Base-by-base conservation (phyloP, 2,888 invertebrate genomes). In the Petrolisthes manimaculis region DNA sequence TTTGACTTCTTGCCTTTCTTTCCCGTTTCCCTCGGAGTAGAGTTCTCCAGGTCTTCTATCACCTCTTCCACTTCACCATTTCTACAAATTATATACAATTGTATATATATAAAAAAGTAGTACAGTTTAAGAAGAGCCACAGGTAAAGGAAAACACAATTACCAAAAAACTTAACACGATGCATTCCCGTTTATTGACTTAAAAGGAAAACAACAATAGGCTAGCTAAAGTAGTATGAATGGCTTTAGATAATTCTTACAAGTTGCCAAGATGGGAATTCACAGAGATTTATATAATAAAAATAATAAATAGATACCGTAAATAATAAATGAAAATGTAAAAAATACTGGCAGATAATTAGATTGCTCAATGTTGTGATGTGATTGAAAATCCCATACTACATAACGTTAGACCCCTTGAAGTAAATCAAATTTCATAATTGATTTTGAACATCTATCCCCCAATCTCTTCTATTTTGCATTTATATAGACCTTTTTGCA, bases 1-100 rank as follows among this genome's bases (percentile, higher is more conserved):
- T 93, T 93, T 91, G 93, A 93, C 91, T 93, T 93, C 91, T 92
- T 93, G 86, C 92, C 93, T 90, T 93, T 93, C 90, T 92, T 92
- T 8, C 82, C 82, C 4, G 77, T 5, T 5, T 84, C 84, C 74
- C 80, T 80, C 8, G 75, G 56, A n/a, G 74, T 21, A n/a, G 75
- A 21, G 37, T 79, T 80, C n/a, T 79, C 88, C 74, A 61, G 84
- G 18, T 84, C 88, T 12, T 88, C 61, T 80, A 84, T 78, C 78
- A 86, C 8, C 56, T 82, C 86, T 12, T 86, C 86, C 24, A 88
- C 37, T 12, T 88, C 88, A 54, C 88, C 88, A 83, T 88, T 88
- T 56, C 88, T 88, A 81, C 8, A 83, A 79, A 12, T 61, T 56
- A 75, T 51, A 21, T 37, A 8, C 3, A 74, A 21, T 5, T 56